Conservation (phyloP, 2,113 vertebrate genomes). For the Phaetusa simplex region DNA sequence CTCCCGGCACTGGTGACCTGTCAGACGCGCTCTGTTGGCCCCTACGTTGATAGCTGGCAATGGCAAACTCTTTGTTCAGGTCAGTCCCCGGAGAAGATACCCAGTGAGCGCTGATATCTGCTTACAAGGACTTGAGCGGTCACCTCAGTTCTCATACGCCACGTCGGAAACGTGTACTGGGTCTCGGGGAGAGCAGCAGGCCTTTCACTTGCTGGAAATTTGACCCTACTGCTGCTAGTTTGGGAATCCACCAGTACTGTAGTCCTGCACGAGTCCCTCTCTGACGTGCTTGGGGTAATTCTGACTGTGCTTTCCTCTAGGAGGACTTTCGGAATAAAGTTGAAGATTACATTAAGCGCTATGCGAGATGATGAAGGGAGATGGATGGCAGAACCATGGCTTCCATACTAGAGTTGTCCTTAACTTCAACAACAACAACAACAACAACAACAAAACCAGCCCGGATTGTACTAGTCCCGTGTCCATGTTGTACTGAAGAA, state of each 20-base stretch:
- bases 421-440: slow-evolving; percentile 9
- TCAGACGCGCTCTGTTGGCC: fast-evolving
- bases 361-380: slow-evolving; percentile 89
- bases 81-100: not conserved
- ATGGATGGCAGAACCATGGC: slow-evolving; percentile 19
- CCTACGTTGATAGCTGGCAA: fast-evolving
- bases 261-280: fast-evolving
- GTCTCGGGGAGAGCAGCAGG: fast-evolving
- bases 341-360: slow-evolving; percentile 93
- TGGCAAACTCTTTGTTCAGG: not conserved
- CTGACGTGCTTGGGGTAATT: not conserved
- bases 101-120: fast-evolving
- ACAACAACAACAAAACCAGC: slow-evolving; percentile 36
- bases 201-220: not conserved
- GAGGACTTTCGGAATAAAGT: slow-evolving; percentile 94
- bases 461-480: slow-evolving; percentile 64
- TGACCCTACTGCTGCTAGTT: fast-evolving
- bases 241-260: not conserved
- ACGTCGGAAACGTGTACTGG: fast-evolving
- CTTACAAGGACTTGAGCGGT: fast-evolving
- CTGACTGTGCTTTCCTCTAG: slow-evolving; percentile 54
- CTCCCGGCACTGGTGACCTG: not conserved
- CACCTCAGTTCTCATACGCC: fast-evolving
- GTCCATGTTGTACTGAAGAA: slow-evolving; percentile 74
- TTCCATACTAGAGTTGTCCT: slow-evolving; percentile 52